These are phyloP conservation scores for Theocolax elegans DNA, from an alignment of 1,140 invertebrate species.

Conservation along the genomic window DNA sequence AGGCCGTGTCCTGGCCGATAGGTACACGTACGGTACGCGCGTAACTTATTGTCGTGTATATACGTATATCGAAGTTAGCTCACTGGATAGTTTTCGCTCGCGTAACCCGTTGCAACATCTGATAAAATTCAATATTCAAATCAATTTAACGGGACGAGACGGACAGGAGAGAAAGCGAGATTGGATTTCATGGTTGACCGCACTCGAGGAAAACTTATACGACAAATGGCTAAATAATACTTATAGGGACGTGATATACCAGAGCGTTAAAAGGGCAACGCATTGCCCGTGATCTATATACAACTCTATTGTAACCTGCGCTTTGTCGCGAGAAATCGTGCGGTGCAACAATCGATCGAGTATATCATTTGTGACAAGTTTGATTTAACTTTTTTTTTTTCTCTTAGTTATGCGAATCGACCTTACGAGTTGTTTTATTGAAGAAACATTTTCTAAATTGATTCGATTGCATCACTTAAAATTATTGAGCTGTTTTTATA, in stretches of 20 bases:
- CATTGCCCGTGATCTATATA: too few species aligned
- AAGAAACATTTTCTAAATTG: too few species aligned
- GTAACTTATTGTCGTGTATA: conserved; percentile 28
- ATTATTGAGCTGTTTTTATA: too few species aligned
- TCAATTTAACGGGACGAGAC: conserved; percentile 24
- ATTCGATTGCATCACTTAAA: too few species aligned
- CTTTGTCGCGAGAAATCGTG: too few species aligned
- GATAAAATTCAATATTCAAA: conserved; percentile 40
- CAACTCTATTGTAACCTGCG: too few species aligned
- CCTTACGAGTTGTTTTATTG: too few species aligned
- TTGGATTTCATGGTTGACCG: conserved; percentile 1
- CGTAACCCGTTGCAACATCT: conserved; percentile 26
- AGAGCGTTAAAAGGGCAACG: background rate
- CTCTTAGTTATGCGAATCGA: too few species aligned
- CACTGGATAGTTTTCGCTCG: conserved; percentile 9
- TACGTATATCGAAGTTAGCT: too few species aligned
- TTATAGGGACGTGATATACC: background rate
- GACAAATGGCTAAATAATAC: conserved; percentile 23
- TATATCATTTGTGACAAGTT: too few species aligned
- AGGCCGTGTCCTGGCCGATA: conserved; percentile 32
- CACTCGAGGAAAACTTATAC: background rate
- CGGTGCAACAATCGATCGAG: too few species aligned
- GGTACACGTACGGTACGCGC: conserved; percentile 22
- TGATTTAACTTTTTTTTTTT: too few species aligned
- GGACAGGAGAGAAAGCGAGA: background rate